Conservation (phyloP, 2,888 invertebrate species). For the Herminia tarsipennalis region DNA sequence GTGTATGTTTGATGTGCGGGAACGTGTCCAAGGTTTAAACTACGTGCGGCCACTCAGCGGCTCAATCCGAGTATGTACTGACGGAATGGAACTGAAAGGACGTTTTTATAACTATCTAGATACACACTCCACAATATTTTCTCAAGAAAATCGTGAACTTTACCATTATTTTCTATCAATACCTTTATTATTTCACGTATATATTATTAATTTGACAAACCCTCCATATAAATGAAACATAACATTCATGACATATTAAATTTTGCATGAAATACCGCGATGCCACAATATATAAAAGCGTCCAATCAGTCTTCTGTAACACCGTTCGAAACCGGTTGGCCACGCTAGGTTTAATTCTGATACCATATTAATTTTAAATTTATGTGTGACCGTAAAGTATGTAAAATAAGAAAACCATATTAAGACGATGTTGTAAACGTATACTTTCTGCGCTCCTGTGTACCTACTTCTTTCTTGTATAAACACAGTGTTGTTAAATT, state of each 20-base stretch:
- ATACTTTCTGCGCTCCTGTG: slow-evolving; percentile 28
- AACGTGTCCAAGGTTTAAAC: slow-evolving; percentile 13
- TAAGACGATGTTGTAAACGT: slow-evolving; percentile 41
- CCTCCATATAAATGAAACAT: too few relatives aligned
- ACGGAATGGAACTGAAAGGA: slow-evolving; percentile 13
- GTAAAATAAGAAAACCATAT: slow-evolving; percentile 26
- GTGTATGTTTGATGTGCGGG: slow-evolving; percentile 10
- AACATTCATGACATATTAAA: neutral
- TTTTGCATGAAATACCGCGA: neutral
- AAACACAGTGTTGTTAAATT: slow-evolving; percentile 38
- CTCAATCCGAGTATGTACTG: slow-evolving; percentile 10
- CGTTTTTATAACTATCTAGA: slow-evolving; percentile 2
- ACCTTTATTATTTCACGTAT: too few relatives aligned
- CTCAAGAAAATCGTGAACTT: too few relatives aligned
- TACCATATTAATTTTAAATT: slow-evolving; percentile 33
- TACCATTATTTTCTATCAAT: too few relatives aligned
- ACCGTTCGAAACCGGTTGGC: slow-evolving; percentile 11
- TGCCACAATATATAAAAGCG: neutral
- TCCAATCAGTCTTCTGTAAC: slow-evolving; percentile 11
- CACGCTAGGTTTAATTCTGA: slow-evolving; percentile 31
- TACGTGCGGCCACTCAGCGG: slow-evolving; percentile 7
- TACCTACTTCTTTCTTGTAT: slow-evolving; percentile 15
- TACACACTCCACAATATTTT: too few relatives aligned
- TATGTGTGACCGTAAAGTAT: slow-evolving; percentile 34
- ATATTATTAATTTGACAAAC: too few relatives aligned